These are phyloP conservation scores for Xiphydria camelus DNA, from an alignment of 2,888 invertebrate genomes.

Conservation along the genomic window DNA sequence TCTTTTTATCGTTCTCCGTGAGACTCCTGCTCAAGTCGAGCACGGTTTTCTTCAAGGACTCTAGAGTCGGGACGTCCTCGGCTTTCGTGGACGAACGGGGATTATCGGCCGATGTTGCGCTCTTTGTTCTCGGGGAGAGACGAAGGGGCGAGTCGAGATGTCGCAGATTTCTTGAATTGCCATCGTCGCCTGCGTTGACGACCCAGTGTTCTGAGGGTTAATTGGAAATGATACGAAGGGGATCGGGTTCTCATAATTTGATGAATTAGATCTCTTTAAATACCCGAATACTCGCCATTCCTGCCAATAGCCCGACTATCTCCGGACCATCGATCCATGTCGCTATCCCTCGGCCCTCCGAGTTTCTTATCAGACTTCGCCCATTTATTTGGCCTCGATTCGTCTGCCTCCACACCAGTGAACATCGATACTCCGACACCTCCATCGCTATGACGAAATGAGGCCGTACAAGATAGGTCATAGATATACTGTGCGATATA, in stretches of 20 bases:
- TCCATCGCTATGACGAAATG: no score
- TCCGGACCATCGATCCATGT: constrained; percentile 9
- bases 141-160: not conserved
- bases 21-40: constrained; percentile 32
- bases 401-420: no score
- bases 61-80: constrained; percentile 22
- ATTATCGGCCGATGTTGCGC: not conserved
- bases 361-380: constrained; percentile 20
- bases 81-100: not conserved
- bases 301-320: no score
- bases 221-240: no score
- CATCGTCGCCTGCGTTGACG: not conserved
- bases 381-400: constrained; percentile 23
- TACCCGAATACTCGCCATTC: no score
- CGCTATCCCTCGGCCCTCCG: constrained; percentile 7
- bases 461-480: no score
- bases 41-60: constrained; percentile 34
- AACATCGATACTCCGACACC: no score
- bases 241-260: no score
- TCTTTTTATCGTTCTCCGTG: constrained; percentile 10
- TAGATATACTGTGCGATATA: no score
- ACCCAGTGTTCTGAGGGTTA: constrained; percentile 1
- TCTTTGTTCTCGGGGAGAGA: not conserved
- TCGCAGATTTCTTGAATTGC: constrained; percentile 1
- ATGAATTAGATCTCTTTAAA: no score